Percentiles rank a stretch among this genome's conserved stretches.
phyloP scores from a whole-genome alignment of 2,797 vertebrate species.

The Ctenochaetus hawaiiensis region DNA sequence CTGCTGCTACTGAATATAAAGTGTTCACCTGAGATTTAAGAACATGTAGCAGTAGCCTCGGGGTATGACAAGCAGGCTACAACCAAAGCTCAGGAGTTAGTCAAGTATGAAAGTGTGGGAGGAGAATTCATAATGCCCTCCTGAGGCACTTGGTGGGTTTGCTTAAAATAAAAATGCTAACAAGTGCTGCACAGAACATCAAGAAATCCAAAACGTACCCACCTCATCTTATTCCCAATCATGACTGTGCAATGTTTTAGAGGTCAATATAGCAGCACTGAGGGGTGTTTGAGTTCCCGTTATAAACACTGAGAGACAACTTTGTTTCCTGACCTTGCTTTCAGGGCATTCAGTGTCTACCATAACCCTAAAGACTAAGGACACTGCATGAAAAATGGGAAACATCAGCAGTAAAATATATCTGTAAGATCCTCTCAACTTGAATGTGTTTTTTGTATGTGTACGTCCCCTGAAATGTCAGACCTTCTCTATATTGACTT shows the following conservation, averaged over 20 bases:
- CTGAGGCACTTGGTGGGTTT: background rate
- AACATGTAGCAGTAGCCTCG: slow-evolving; percentile 9
- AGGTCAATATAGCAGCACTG: background rate
- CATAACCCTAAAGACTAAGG: background rate
- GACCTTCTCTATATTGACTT: too few species aligned
- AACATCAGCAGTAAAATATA: background rate
- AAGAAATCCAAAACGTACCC: background rate
- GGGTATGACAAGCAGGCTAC: slow-evolving; percentile 3
- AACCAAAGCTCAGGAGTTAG: slow-evolving; percentile 22
- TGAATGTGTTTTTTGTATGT: too few species aligned
- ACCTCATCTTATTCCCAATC: background rate
- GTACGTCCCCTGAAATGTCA: too few species aligned
- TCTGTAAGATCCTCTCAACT: background rate
- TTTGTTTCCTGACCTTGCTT: slow-evolving; percentile 4
- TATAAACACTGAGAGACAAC: background rate
- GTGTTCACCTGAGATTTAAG: background rate
- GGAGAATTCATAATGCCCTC: slow-evolving; percentile 3
- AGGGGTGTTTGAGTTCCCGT: background rate
- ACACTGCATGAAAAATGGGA: background rate
- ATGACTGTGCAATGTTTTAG: background rate
- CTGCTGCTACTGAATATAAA: slow-evolving; percentile 6
- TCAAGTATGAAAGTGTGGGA: slow-evolving; percentile 7
- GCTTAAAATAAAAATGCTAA: slow-evolving; percentile 15
- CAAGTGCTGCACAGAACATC: background rate
- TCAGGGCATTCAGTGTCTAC: background rate